phyloP scores from a whole-genome alignment of 1,140 invertebrate genomes.

The Heliconius eleuchia region DNA sequence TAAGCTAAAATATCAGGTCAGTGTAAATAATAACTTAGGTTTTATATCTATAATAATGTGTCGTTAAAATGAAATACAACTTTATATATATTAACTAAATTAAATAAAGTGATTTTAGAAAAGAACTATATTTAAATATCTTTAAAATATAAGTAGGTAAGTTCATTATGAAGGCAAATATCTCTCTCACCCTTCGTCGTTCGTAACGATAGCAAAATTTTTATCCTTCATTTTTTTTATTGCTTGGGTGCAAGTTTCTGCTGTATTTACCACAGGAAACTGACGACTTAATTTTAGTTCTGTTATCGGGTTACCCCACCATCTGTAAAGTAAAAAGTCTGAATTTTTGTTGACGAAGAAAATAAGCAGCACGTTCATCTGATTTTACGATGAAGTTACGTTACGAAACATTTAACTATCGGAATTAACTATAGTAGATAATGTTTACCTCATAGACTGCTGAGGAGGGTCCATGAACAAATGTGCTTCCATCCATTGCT shows the following conservation, averaged over 20 bases:
- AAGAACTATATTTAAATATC: neutral
- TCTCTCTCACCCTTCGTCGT: conserved; percentile 80
- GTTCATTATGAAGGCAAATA: neutral
- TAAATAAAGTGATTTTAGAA: no score
- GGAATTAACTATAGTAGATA: no score
- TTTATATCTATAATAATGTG: no score
- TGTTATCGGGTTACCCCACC: conserved; percentile 48
- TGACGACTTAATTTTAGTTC: conserved; percentile 35
- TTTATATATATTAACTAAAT: no score
- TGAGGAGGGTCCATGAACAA: conserved; percentile 82
- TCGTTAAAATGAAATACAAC: neutral
- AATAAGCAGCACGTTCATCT: no score
- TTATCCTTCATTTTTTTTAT: conserved; percentile 41
- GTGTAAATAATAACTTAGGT: no score
- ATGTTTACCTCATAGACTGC: conserved; percentile 34
- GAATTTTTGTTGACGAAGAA: no score
- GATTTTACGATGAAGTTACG: no score
- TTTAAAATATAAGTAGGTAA: neutral
- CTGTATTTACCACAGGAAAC: conserved; percentile 25
- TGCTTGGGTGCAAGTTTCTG: conserved; percentile 37
- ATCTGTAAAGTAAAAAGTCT: conserved; percentile 33
- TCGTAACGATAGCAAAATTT: conserved; percentile 79
- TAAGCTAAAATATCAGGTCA: conserved; percentile 32
- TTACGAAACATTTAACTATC: no score
- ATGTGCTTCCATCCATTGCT: conserved; percentile 96